Evolutionary conservation across 1,140 invertebrate genomes (phyloP), one percentile per base, ranked within the genome.

Genomic region (Drosophila watanabei): DNA sequence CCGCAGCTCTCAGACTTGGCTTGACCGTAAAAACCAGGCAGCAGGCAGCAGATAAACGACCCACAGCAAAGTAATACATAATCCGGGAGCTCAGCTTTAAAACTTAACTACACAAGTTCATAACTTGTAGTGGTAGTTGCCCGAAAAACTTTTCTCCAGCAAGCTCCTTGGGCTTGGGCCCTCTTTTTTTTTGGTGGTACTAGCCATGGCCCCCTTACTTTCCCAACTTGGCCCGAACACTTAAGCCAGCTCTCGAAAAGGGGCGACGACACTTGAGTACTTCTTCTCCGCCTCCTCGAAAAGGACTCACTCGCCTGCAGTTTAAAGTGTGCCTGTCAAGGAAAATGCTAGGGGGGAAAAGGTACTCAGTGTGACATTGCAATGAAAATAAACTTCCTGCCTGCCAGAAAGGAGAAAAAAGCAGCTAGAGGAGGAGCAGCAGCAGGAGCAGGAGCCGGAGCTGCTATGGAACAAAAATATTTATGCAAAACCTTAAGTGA

Each of bases 61-160:
- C 75, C 86, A 68, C 79, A 59, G 64, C 86, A 89, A 89, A 89
- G 86, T 90, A 82, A 89, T 80, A 89, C 79, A 86, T 89, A 89
- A 89, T 89, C 86, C 79, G 48, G 49, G 54, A 66, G 86, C 86
- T 89, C 79, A 89, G 86, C 79, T 85, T 86, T 86, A 89, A 89
- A 89, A 89, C 86, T 89, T 90, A 79, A 80, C 86, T 90, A 52
- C 82, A 82, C 71, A 75, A 89, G 82, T 82, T 90, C 86, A 89
- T 90, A 90, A 90, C 82, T 89, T 90, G 78, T 79, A 79, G 76
- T 30, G 56, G 68, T 60, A 20, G 68, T 46, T 45, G 61, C 77
- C 30, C 35, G 60, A 80, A 79, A 80, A 80, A 80, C 69, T 78
- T 79, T 79, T 48, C 37, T 14, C 20, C 45, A n/a, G 49, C 28